Conservation (phyloP, 2,113 vertebrate species). For the Sinocyclocheilus anophthalmus region DNA sequence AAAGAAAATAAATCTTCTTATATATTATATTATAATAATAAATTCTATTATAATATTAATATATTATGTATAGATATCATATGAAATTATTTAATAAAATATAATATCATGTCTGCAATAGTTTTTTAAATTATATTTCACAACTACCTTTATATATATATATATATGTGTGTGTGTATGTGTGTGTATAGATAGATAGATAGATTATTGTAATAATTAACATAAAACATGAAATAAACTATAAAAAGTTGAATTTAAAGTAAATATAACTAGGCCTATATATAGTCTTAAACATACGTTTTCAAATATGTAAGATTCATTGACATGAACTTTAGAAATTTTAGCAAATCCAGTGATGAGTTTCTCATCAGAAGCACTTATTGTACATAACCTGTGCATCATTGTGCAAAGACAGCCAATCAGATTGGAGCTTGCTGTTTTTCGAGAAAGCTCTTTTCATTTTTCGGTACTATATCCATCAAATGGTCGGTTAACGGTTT, state of each 20-base stretch:
- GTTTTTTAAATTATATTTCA: too few relatives aligned
- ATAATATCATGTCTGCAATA: not conserved
- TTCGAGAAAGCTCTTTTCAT: not conserved
- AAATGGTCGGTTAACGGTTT: constrained; percentile 55
- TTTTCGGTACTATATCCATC: not conserved
- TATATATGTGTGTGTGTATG: too few relatives aligned
- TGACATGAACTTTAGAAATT: too few relatives aligned
- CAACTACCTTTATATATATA: too few relatives aligned
- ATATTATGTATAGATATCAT: too few relatives aligned
- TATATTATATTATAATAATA: too few relatives aligned
- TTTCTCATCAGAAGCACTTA: not conserved
- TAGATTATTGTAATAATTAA: too few relatives aligned
- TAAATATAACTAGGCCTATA: not conserved
- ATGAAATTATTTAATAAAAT: not conserved
- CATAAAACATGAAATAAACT: too few relatives aligned
- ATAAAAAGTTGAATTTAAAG: not conserved
- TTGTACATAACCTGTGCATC: not conserved
- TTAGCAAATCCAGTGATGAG: not conserved
- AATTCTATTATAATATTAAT: too few relatives aligned
- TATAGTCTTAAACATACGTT: not conserved
- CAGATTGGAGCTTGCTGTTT: not conserved
- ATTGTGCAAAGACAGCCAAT: not conserved
- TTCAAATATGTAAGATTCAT: not conserved
- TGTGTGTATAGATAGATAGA: too few relatives aligned
- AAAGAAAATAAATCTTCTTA: too few relatives aligned